These are phyloP conservation scores for Oligia latruncula DNA, from an alignment of 2,888 invertebrate species.

Conservation along the genomic window DNA sequence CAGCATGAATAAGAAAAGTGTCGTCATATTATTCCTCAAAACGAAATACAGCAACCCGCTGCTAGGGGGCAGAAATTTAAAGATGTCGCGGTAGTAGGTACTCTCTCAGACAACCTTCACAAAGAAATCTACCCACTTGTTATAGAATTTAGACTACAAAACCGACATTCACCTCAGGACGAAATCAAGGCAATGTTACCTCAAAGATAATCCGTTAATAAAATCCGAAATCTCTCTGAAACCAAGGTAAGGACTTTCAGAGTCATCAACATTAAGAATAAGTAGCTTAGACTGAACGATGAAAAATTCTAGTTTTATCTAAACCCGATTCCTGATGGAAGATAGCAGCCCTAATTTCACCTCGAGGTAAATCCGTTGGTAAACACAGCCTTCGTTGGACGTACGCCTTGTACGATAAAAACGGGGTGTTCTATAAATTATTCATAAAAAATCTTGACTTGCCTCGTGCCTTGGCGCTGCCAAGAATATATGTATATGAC, in stretches of 20 bases:
- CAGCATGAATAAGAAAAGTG: neutral
- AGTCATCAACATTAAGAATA: conserved; percentile 24
- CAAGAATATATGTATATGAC: conserved; percentile 57
- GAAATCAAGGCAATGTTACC: conserved; percentile 7
- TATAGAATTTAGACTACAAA: neutral
- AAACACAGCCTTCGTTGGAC: conserved; percentile 70
- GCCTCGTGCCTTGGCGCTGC: conserved; percentile 46
- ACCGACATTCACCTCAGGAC: neutral
- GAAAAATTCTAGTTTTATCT: conserved; percentile 47
- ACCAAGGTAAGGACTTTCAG: neutral
- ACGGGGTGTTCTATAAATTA: conserved; percentile 84
- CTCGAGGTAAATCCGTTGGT: conserved; percentile 69
- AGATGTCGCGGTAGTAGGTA: neutral
- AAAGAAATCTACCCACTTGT: neutral
- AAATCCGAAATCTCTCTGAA: conserved; percentile 6
- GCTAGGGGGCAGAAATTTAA: neutral
- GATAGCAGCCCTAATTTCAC: conserved; percentile 61
- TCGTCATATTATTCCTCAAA: neutral
- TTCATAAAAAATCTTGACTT: conserved; percentile 87
- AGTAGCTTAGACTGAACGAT: conserved; percentile 25
- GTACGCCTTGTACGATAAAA: conserved; percentile 78
- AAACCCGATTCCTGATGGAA: conserved; percentile 10
- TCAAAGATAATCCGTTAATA: conserved; percentile 27
- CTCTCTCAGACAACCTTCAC: neutral
- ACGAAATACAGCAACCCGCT: neutral